Evolutionary conservation across 2,888 invertebrate genomes (phyloP), one percentile per base, ranked within the genome.

Genomic region (Melolontha melolontha): DNA sequence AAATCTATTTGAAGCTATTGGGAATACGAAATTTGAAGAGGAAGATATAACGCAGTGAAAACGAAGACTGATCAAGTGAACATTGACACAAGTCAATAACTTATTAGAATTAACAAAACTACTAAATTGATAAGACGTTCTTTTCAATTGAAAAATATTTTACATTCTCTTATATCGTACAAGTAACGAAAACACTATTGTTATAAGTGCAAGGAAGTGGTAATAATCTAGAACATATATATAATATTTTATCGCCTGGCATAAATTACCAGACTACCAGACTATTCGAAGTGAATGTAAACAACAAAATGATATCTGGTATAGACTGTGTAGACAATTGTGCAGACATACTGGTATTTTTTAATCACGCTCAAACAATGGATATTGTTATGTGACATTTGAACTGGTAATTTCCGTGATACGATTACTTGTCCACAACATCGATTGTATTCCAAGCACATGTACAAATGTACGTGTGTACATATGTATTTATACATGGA

Each of bases 321-420:
- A 10, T 41, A 47, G 34, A 34, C 59, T 17, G 47, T 49, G 59
- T 62, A 62, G 59, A 62, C 59, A 62, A 62, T 62, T 62, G 59
- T 62, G 59, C 59, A 62, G 59, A 62, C 59, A 62, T 62, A 29
- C 14, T 62, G 59, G 59, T 62, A 47, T 62, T 57, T 49, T 59
- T 62, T 62, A 62, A 62, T 62, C 59, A 62, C 59, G 59, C 51
- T 59, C 29, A 51, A 67, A 67, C 66, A 67, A 67, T 67, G 66
- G 57, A 59, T 59, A 67, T 67, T 67, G 66, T 67, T 67, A 67
- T 29, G 66, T 67, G 66, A 62, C 66, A 67, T 62, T 67, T 67
- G 66, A 67, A 67, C 66, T 67, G 52, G 51, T 51, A 59, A 65
- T 65, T 65, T 59, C 55, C 59, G 59, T 47, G 47, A 62, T 62